phyloP scores from a whole-genome alignment of 2,797 vertebrate genomes.

The Smutsia gigantea region DNA sequence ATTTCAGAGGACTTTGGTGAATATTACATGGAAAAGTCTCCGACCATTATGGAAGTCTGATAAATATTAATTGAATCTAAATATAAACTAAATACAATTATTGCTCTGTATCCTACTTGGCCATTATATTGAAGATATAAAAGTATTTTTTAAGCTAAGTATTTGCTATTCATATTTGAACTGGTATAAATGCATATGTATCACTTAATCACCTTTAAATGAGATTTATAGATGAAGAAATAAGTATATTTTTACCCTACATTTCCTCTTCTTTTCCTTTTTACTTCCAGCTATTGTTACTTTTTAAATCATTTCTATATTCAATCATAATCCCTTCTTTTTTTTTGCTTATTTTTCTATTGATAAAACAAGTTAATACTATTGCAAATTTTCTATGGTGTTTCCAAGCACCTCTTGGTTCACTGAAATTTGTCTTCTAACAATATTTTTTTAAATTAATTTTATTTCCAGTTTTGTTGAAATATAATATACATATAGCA shows the following conservation, averaged over 20 bases:
- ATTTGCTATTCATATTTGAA: neutral
- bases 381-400: neutral
- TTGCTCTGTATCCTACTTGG: neutral
- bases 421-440: neutral
- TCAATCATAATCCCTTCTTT: neutral
- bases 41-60: neutral
- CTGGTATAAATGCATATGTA: neutral
- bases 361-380: neutral
- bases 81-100: neutral
- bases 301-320: neutral
- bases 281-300: neutral
- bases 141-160: neutral
- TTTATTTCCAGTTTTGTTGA: neutral
- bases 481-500: neutral
- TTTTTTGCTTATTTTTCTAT: neutral
- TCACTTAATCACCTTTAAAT: neutral
- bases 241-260: neutral
- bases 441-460: neutral
- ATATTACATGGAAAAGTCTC: neutral
- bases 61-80: neutral
- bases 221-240: neutral
- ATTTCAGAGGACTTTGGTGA: neutral
- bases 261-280: neutral
- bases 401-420: neutral
- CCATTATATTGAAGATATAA: neutral